phyloP scores from a whole-genome alignment of 2,888 invertebrate genomes.

The Eupithecia inturbata region DNA sequence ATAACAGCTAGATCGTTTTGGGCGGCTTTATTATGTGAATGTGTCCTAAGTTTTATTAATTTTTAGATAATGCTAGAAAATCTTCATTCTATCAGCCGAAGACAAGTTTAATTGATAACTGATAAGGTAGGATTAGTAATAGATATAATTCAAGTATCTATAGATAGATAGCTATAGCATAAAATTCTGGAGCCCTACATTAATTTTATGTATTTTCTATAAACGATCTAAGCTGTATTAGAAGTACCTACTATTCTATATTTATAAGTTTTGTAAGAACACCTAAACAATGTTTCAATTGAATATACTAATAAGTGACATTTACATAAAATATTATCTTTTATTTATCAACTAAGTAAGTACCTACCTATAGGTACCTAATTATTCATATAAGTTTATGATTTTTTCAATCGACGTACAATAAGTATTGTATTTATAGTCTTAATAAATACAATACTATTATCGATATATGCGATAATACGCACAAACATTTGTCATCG shows the following conservation, averaged over 20 bases:
- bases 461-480: too few species aligned
- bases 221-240: conserved; percentile 41
- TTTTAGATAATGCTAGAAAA: neutral
- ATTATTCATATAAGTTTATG: too few species aligned
- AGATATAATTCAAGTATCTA: neutral
- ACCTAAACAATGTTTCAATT: conserved; percentile 51
- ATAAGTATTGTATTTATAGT: too few species aligned
- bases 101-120: neutral
- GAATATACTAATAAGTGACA: conserved; percentile 52
- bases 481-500: too few species aligned
- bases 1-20: neutral
- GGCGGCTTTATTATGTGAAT: neutral
- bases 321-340: conserved; percentile 47
- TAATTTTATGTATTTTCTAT: conserved; percentile 14
- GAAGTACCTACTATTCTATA: conserved; percentile 50
- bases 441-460: too few species aligned
- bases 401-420: too few species aligned
- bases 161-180: neutral
- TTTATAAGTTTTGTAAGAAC: conserved; percentile 58
- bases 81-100: neutral
- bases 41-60: neutral
- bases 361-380: too few species aligned
- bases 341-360: conserved; percentile 34
- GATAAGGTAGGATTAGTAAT: neutral
- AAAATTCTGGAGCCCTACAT: neutral